These are phyloP conservation scores for Laticauda colubrina DNA, from an alignment of 2,113 vertebrate genomes.

Conservation along the genomic window DNA sequence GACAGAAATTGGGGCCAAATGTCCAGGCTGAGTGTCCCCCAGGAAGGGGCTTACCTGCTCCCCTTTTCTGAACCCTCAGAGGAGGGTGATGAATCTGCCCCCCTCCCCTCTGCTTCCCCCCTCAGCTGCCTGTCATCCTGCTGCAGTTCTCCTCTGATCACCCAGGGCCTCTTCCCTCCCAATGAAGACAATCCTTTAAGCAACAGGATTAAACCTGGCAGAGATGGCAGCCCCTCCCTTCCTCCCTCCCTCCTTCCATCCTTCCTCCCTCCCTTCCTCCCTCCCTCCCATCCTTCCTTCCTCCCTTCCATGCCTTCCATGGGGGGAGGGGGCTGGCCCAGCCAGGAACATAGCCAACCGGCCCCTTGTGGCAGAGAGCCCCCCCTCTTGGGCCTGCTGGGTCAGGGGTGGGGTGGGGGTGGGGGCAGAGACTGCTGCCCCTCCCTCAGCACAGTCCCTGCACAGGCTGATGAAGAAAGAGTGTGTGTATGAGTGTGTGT, in stretches of 20 bases:
- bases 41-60: constrained; percentile 64
- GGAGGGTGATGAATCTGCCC: constrained; percentile 82
- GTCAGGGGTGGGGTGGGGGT: too few relatives aligned
- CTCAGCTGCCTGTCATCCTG: constrained; percentile 77
- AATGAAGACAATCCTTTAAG: constrained; percentile 69
- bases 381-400: not conserved
- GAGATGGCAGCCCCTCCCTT: too few relatives aligned
- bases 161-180: constrained; percentile 67
- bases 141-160: constrained; percentile 76
- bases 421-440: not conserved
- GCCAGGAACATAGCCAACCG: not conserved
- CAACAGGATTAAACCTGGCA: constrained; percentile 74
- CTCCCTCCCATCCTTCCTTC: not conserved
- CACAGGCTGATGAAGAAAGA: not conserved
- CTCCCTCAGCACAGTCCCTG: not conserved
- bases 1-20: constrained; percentile 63
- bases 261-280: not conserved
- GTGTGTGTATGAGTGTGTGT: rapidly evolving
- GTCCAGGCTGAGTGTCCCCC: constrained; percentile 60
- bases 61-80: constrained; percentile 78
- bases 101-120: constrained; percentile 60
- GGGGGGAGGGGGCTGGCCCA: not conserved
- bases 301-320: not conserved
- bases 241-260: not conserved
- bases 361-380: not conserved